A percentile compares a stretch with the other conserved stretches of the same genome.
phyloP scores from a whole-genome alignment of 35 echinoderm and acorn worm genomes.

The Anneissia japonica region DNA sequence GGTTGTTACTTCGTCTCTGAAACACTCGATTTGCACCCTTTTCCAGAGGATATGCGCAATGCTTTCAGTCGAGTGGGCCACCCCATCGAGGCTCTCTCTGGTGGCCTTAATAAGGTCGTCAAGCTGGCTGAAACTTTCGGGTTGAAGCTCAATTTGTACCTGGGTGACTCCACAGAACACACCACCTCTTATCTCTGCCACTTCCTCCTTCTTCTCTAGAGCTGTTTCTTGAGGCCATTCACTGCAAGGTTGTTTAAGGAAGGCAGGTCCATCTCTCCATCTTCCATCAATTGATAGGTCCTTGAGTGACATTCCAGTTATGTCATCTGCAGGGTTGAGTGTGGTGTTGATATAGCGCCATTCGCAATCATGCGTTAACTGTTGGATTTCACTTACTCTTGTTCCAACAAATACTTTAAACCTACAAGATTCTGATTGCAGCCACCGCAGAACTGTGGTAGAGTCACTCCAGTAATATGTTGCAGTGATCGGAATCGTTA shows the following conservation, averaged over 20 bases:
- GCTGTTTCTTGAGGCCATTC: not conserved
- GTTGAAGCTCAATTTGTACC: too few species aligned
- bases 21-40: not conserved
- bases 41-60: too few species aligned
- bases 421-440: not conserved
- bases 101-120: not conserved
- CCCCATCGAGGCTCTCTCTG: not conserved
- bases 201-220: not conserved
- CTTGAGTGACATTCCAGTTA: not conserved
- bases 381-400: slow-evolving; percentile 1
- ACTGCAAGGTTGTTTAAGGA: not conserved
- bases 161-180: not conserved
- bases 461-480: slow-evolving; percentile 15
- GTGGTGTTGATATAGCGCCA: slow-evolving; percentile 15
- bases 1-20: not conserved
- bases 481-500: not conserved
- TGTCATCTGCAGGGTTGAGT: slow-evolving; percentile 15
- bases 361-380: not conserved
- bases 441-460: not conserved
- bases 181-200: not conserved
- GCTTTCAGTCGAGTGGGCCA: not conserved
- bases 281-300: not conserved
- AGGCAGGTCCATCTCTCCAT: not conserved
- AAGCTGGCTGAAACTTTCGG: not conserved
- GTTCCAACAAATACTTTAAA: not conserved